Evolutionary conservation across 1,140 invertebrate species (phyloP).

Genomic region (silkworm (Bombyx mori)): ASM3026992v2 NC_085110.1:11919501-11920000

Average conservation of each 20-base stretch:
- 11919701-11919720: slow-evolving; percentile 76
- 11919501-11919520: slow-evolving; percentile 65
- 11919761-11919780: slow-evolving; percentile 75
- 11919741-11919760: slow-evolving; percentile 63
- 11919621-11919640: slow-evolving; percentile 77
- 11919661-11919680: slow-evolving; percentile 69
- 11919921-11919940: slow-evolving; percentile 69
- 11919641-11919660: slow-evolving; percentile 76
- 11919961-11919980: slow-evolving; percentile 43
- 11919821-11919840: slow-evolving; percentile 68
- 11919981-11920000: slow-evolving; percentile 59
- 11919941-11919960: slow-evolving; percentile 60
- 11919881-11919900: slow-evolving; percentile 85
- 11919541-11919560: slow-evolving; percentile 72
- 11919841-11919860: slow-evolving; percentile 60
- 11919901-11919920: slow-evolving; percentile 81
- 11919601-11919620: slow-evolving; percentile 71
- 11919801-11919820: slow-evolving; percentile 68
- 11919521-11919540: slow-evolving; percentile 64
- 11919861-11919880: slow-evolving; percentile 78
- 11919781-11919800: slow-evolving; percentile 78
- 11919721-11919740: slow-evolving; percentile 60
- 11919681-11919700: slow-evolving; percentile 71
- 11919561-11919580: slow-evolving; percentile 72
- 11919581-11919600: slow-evolving; percentile 66